phyloP scores from a whole-genome alignment of 1,140 invertebrate species.

The Bombyx mori region ASM3026992v2 NC_085110.1:11186001-11186500 shows the following conservation, averaged over 20 bases:
- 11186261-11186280: constrained; percentile 35
- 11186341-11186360: constrained; percentile 23
- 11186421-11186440: too few species aligned
- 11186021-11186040: not conserved
- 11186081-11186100: too few species aligned
- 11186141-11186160: constrained; percentile 45
- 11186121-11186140: constrained; percentile 25
- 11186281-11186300: constrained; percentile 33
- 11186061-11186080: too few species aligned
- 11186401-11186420: too few species aligned
- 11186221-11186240: constrained; percentile 31
- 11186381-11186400: not conserved
- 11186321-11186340: constrained; percentile 28
- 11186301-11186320: constrained; percentile 26
- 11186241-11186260: constrained; percentile 33
- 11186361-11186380: constrained; percentile 1
- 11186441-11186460: too few species aligned
- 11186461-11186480: too few species aligned
- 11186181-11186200: constrained; percentile 54
- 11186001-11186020: not conserved
- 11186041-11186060: too few species aligned
- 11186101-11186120: constrained; percentile 19
- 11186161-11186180: constrained; percentile 34
- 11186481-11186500: too few species aligned
- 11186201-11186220: constrained; percentile 41